Base-by-base conservation (phyloP, 2,888 invertebrate species). In the Lathronympha strigana region DNA sequence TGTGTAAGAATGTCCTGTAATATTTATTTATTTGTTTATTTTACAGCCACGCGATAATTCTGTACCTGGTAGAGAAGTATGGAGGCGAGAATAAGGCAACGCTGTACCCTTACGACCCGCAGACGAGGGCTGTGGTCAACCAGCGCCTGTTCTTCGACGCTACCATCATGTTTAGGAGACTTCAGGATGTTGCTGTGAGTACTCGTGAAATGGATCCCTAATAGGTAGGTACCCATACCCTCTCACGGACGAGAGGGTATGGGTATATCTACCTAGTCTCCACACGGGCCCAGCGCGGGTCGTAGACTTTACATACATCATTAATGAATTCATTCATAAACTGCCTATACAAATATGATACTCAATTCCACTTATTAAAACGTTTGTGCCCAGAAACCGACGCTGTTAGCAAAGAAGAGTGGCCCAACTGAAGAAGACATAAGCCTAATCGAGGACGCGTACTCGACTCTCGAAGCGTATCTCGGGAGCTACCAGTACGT, bases 31-130 rank as follows among this genome's bases (percentile, higher is more conserved):
- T 8, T 19, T n/a, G 36, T 23, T 6, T 11, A 15, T 5, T 28
- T 49, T 60, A 4, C 76, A 86, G 86, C 54, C 83, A 86, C 68
- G 77, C 82, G 0, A 85, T 83, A 69, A 77, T 83, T 71, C 77
- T 76, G 63, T 86, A 86, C 68, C 68, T 86, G 5, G 54, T 84
- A 8, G 68, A 71, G 0, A 76, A 76, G 61, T 82, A 83, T 53
- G 84, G 84, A 13, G 76, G 70, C 0, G 71, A 71, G 0, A 67
- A 74, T 2, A 61, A 61, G 1, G 77, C 81, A 63, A 17, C 40
- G 3, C 63, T 85, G 33, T 86, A 84, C 68, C 87, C 86, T 2
- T 73, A 73, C 17, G 83, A 83, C 3, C 2, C 73, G 17, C 70
- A 73, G 45, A 71, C 71, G n/a, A 77, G 82, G 2, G 80, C 82